These are phyloP conservation scores for Mnemiopsis leidyi DNA, from an alignment of 37 sponge, comb jelly and placozoan genomes.

Conservation along the genomic window DNA sequence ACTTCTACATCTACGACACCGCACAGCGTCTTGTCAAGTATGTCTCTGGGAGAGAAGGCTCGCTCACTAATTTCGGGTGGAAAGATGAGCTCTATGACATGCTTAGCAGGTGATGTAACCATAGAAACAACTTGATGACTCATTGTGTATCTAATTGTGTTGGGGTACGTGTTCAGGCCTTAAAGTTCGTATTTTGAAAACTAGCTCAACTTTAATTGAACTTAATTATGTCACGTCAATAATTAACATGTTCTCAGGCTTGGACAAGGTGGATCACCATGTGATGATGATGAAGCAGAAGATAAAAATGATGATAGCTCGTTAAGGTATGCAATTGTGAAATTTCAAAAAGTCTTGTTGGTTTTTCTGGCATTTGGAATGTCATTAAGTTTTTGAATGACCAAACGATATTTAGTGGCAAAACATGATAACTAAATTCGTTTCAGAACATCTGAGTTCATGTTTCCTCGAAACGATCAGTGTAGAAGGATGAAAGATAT, in stretches of 20 bases:
- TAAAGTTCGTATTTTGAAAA: no score
- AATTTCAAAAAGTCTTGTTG: no score
- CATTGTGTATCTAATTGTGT: no score
- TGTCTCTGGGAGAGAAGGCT: neutral
- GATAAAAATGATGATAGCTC: neutral
- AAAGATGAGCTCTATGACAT: conserved; percentile 18
- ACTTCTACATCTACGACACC: conserved; percentile 14
- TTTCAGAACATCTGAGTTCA: neutral
- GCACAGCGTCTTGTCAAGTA: neutral
- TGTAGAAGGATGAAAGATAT: neutral
- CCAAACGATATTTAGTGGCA: neutral
- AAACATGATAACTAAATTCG: neutral
- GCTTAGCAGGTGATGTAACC: neutral
- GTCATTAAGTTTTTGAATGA: no score
- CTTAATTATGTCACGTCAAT: no score
- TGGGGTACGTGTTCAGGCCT: no score
- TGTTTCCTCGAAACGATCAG: neutral
- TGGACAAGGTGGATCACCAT: neutral
- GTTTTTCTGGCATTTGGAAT: no score
- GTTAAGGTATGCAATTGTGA: neutral
- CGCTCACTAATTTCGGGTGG: neutral
- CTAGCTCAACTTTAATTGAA: no score
- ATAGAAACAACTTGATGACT: no score
- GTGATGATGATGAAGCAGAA: neutral
- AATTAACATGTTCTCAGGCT: neutral